Conservation (phyloP, 2,888 invertebrate species). For the Tetramorium bicarinatum region DNA sequence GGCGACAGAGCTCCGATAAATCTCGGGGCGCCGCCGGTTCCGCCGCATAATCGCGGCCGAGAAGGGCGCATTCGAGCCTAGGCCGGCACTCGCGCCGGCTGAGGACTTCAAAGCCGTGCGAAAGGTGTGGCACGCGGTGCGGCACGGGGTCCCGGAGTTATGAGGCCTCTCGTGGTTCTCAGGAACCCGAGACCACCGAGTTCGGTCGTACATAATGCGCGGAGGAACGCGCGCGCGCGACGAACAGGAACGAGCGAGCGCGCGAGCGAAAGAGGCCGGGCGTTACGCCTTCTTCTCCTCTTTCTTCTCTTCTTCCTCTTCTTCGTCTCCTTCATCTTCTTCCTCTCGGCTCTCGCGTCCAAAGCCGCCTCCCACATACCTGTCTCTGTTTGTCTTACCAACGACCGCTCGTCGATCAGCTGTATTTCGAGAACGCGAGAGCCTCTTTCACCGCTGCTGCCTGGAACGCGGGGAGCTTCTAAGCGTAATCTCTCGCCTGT, state of each 20-base stretch:
- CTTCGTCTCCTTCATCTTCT: constrained; percentile 29
- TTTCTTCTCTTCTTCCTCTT: constrained; percentile 54
- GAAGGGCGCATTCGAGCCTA: constrained; percentile 12
- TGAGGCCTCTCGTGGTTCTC: constrained; percentile 75
- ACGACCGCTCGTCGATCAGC: constrained; percentile 45
- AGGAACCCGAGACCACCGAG: constrained; percentile 81
- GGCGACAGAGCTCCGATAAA: constrained; percentile 45
- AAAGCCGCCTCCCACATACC: constrained; percentile 27
- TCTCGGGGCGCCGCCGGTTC: constrained; percentile 30
- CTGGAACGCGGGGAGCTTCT: background rate
- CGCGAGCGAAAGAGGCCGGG: constrained; percentile 30
- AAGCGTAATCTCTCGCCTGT: constrained; percentile 13
- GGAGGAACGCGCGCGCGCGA: constrained; percentile 66
- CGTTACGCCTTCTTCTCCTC: constrained; percentile 43
- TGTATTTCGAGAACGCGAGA: constrained; percentile 36
- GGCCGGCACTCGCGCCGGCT: constrained; percentile 12
- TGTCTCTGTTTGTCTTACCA: constrained; percentile 53
- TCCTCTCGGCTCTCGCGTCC: constrained; percentile 44
- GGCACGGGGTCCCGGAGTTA: constrained; percentile 66
- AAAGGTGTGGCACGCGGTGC: constrained; percentile 76
- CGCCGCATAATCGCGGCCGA: constrained; percentile 28
- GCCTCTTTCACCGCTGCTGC: background rate
- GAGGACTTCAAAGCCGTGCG: constrained; percentile 75
- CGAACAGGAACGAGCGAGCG: constrained; percentile 56
- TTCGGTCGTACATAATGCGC: constrained; percentile 72